Base-by-base conservation (phyloP, 2,113 vertebrate species). In the Hirundichthys speculiger region DNA sequence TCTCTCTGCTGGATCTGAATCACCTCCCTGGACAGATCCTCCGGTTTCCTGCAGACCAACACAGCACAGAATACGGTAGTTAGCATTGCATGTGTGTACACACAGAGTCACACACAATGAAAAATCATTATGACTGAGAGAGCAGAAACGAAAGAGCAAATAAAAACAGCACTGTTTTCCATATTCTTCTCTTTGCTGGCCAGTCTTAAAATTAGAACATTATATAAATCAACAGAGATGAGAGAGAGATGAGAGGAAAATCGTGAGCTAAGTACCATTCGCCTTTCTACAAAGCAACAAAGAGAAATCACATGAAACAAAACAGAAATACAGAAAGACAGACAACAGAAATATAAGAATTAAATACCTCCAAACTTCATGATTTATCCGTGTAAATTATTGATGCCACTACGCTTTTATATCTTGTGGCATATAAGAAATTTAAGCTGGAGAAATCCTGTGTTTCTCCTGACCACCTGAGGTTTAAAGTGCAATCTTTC, bases 1-100 rank as follows among this genome's bases (percentile, higher is more conserved):
- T 99, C 96, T 48, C 94, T 90, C 85, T 98, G 96, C 83, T 98
- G 97, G 82, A 99, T 92, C 79, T 95, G 93, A 84, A 98, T 92
- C 22, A 98, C 87, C 65, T 98, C 94, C 79, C 93, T 91, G 1
- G 96, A 98, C 61, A 99, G 92, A 90, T 99, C 97, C 58, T 98
- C 96, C 0, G 97, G 97, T 62, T 94, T 96, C 93, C 97, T 99
- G 58, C 0, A 20, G 52, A 71, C 52, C 80, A 34, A 84, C 55
- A 71, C 56, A 78, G 56, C 60, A 57, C 48, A 64, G 56, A 50
- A n/a, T n/a, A n/a, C n/a, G n/a, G 40, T 64, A 64, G 67, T 88
- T 71, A 74, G 56, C 53, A 56, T 62, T 34, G 45, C 39, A 70
- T 60, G 20, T 11, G 18, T 69, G 20, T 19, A 34, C 25, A 49